These are phyloP conservation scores for Holothuria glaberrima DNA, from an alignment of 35 echinoderm and acorn worm species.

Conservation along the genomic window DNA sequence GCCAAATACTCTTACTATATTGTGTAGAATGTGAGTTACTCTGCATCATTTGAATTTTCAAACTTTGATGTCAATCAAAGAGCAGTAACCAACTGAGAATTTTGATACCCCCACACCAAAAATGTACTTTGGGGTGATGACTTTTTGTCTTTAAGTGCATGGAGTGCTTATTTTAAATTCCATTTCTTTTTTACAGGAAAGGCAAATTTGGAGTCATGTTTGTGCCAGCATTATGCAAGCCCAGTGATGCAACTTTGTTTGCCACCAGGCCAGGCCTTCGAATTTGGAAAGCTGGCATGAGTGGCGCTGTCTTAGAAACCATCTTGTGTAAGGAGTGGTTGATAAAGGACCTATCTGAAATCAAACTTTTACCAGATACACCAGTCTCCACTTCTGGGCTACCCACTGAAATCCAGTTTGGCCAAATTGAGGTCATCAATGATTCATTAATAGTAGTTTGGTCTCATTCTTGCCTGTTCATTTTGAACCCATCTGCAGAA, in stretches of 20 bases:
- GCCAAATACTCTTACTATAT: no score
- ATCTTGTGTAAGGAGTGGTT: slow-evolving; percentile 78
- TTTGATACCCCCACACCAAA: no score
- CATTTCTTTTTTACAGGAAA: slow-evolving; percentile 53
- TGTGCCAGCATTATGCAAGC: slow-evolving; percentile 77
- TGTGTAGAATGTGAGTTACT: no score
- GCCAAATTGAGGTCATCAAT: slow-evolving; percentile 55
- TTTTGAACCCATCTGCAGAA: slow-evolving; percentile 69
- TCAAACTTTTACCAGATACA: slow-evolving; percentile 67
- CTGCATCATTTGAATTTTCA: no score
- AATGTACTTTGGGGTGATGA: no score
- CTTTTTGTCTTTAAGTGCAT: no score
- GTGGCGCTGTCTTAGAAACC: slow-evolving; percentile 79
- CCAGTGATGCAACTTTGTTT: slow-evolving; percentile 79
- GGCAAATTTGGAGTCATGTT: slow-evolving; percentile 88
- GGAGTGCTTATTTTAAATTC: no score
- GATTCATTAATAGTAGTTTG: slow-evolving; percentile 64
- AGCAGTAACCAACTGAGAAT: no score
- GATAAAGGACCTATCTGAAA: slow-evolving; percentile 34
- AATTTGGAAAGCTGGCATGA: slow-evolving; percentile 73
- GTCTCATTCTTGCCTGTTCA: slow-evolving; percentile 77
- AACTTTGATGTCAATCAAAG: no score
- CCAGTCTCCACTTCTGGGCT: not conserved
- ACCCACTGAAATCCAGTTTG: slow-evolving; percentile 76
- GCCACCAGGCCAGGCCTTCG: slow-evolving; percentile 77